phyloP scores from a whole-genome alignment of 2,113 vertebrate species.

The Pleuronectes platessa region DNA sequence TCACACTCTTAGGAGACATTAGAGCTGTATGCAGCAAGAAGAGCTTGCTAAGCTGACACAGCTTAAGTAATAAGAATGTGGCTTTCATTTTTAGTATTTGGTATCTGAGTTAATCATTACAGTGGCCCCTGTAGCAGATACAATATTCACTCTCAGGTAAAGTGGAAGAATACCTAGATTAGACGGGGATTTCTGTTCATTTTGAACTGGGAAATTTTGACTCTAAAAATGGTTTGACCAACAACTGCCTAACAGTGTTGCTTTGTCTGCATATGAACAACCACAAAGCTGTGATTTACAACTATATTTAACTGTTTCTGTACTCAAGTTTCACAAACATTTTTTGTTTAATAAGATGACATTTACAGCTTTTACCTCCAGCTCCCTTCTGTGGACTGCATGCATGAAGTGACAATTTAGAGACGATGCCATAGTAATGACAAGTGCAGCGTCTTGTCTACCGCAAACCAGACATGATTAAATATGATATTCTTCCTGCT shows the following conservation, averaged over 20 bases:
- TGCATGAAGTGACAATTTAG: slow-evolving; percentile 23
- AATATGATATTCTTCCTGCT: slow-evolving; percentile 30
- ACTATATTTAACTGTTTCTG: slow-evolving; percentile 18
- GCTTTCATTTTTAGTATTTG: slow-evolving; percentile 64
- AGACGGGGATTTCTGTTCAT: neutral
- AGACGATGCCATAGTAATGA: slow-evolving; percentile 15
- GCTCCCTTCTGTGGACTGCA: slow-evolving; percentile 11
- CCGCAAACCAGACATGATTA: slow-evolving; percentile 22
- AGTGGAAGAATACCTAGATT: slow-evolving; percentile 3
- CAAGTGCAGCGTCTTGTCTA: neutral
- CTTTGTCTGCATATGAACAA: slow-evolving; percentile 16
- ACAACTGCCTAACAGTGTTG: slow-evolving; percentile 1
- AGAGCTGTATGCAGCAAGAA: slow-evolving; percentile 50
- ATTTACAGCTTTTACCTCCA: slow-evolving; percentile 26
- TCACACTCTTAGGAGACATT: slow-evolving; percentile 63
- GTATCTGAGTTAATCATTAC: slow-evolving; percentile 73
- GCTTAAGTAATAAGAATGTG: slow-evolving; percentile 72
- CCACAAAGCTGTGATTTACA: slow-evolving; percentile 23
- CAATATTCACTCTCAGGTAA: slow-evolving; percentile 50
- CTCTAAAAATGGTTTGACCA: slow-evolving; percentile 3
- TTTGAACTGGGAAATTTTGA: slow-evolving; percentile 1
- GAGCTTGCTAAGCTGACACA: slow-evolving; percentile 68
- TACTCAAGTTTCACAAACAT: slow-evolving; percentile 8
- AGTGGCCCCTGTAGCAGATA: slow-evolving; percentile 45
- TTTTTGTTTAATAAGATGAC: slow-evolving; percentile 21